Conservation (phyloP, 2,113 vertebrate genomes). For the Corynorhinus townsendii region DNA sequence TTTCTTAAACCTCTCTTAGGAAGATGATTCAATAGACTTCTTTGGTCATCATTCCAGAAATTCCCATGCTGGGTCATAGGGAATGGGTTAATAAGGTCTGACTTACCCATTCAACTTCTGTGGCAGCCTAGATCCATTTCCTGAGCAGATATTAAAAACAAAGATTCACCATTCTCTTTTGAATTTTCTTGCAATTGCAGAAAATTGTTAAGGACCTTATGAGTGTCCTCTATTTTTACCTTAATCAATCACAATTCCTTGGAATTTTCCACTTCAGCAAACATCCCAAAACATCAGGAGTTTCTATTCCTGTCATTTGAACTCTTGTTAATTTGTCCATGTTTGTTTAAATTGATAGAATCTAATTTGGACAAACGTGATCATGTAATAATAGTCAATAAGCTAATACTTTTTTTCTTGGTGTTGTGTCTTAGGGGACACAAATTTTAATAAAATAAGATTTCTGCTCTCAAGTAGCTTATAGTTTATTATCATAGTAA, state of each 20-base stretch:
- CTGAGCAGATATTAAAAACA: slow-evolving; percentile 2
- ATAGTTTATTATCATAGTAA: background rate
- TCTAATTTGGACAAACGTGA: background rate
- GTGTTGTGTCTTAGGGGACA: background rate
- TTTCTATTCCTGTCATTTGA: background rate
- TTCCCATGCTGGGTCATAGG: background rate
- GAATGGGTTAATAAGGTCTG: background rate
- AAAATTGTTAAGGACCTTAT: background rate
- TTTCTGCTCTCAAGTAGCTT: background rate
- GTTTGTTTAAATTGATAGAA: slow-evolving; percentile 12
- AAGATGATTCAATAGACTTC: background rate
- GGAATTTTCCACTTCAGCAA: background rate
- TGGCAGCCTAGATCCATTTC: background rate
- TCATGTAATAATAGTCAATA: background rate
- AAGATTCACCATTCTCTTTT: background rate
- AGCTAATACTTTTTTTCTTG: background rate
- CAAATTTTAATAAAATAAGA: slow-evolving; percentile 22
- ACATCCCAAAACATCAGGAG: background rate
- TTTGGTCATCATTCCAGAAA: slow-evolving; percentile 2
- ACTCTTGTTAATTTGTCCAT: background rate
- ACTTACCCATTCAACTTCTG: background rate
- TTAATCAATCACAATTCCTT: background rate
- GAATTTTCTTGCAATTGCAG: background rate
- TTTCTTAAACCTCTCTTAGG: slow-evolving; percentile 38
- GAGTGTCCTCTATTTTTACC: background rate